phyloP scores from a whole-genome alignment of 2,113 vertebrate genomes.

The Chaetops frenatus region DNA sequence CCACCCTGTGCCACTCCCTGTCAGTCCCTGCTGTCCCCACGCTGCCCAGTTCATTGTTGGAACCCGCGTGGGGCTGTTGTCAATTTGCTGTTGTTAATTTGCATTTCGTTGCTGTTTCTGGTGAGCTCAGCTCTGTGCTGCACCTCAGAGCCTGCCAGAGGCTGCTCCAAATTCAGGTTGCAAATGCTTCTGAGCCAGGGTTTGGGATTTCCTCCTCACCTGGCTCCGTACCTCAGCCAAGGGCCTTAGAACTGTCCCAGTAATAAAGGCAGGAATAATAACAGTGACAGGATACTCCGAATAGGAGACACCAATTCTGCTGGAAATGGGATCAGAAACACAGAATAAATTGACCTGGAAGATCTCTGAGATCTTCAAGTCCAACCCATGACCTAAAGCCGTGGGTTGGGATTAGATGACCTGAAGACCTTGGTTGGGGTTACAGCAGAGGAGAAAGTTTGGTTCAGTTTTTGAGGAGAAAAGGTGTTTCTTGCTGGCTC shows the following conservation, averaged over 20 bases:
- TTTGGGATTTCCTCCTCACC: neutral
- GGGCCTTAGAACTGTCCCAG: neutral
- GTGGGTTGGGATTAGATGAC: neutral
- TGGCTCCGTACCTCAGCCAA: neutral
- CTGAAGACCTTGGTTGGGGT: neutral
- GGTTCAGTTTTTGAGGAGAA: neutral
- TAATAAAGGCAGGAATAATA: neutral
- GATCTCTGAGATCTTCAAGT: neutral
- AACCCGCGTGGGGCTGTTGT: accelerated
- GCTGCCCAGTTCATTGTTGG: accelerated
- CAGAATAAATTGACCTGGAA: neutral
- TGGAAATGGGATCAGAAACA: neutral
- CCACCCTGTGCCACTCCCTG: neutral
- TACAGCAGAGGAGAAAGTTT: neutral
- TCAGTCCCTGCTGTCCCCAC: neutral
- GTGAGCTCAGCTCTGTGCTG: neutral
- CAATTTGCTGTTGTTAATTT: neutral
- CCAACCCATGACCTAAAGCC: neutral
- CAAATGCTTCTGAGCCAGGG: neutral
- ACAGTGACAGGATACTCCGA: neutral
- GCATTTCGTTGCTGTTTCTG: neutral
- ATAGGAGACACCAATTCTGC: neutral
- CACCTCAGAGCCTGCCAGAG: neutral
- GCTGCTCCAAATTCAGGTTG: neutral
- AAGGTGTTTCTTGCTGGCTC: neutral